These are phyloP conservation scores for Coleophora deauratella DNA, from an alignment of 2,888 invertebrate species.

Conservation along the genomic window DNA sequence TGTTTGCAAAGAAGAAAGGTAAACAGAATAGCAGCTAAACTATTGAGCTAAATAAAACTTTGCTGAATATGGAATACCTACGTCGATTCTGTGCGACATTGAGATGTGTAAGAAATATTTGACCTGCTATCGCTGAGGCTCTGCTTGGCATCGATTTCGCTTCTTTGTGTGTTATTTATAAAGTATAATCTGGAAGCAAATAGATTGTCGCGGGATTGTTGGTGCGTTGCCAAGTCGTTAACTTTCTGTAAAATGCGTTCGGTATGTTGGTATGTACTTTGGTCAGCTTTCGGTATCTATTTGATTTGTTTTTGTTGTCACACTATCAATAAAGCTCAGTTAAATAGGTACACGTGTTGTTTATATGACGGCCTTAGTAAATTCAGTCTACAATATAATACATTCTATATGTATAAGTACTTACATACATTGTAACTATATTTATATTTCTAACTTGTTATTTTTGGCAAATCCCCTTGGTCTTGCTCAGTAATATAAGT, in stretches of 20 bases:
- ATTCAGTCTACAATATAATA: no score
- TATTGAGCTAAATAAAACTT: no score
- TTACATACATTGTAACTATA: no score
- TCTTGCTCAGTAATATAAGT: no score
- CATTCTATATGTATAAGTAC: no score
- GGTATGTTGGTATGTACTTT: conserved; percentile 61
- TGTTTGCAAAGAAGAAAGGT: background rate
- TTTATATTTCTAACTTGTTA: no score
- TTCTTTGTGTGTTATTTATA: conserved; percentile 51
- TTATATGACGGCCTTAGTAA: no score
- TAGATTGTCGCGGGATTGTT: conserved; percentile 61
- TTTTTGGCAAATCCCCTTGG: no score
- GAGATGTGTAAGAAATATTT: conserved; percentile 12
- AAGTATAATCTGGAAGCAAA: conserved; percentile 43
- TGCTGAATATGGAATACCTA: no score
- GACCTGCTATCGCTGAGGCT: conserved; percentile 25
- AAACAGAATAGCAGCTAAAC: conserved; percentile 1
- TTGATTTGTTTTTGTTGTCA: conserved; percentile 46
- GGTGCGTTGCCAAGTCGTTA: conserved; percentile 55
- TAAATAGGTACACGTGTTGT: no score
- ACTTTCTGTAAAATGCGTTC: conserved; percentile 52
- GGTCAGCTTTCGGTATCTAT: conserved; percentile 55
- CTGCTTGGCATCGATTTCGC: conserved; percentile 21
- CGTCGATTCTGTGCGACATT: conserved; percentile 23
- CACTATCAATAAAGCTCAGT: no score